Evolutionary conservation across 2,797 vertebrate species (phyloP).

Genomic region (Gambelia wislizenii): DNA sequence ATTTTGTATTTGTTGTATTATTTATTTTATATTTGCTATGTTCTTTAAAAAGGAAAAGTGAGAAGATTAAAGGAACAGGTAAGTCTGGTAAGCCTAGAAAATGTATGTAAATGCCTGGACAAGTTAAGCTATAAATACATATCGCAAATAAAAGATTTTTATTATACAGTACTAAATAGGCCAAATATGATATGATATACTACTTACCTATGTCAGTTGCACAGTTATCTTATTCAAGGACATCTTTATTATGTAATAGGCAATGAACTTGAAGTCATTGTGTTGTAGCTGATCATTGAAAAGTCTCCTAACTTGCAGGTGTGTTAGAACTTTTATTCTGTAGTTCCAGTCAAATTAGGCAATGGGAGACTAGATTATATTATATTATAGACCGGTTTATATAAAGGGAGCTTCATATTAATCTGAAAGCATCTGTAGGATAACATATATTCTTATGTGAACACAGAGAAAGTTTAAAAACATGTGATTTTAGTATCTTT

Average conservation of each 20-base stretch:
- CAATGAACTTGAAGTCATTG: background rate
- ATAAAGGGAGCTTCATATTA: background rate
- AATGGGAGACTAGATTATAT: background rate
- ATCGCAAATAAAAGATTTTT: background rate
- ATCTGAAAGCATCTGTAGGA: too few relatives aligned
- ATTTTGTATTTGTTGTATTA: background rate
- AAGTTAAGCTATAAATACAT: too few relatives aligned
- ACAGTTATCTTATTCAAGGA: background rate
- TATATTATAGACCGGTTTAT: background rate
- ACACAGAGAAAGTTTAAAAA: background rate
- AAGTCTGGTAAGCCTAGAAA: slow-evolving; percentile 17
- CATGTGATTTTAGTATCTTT: background rate
- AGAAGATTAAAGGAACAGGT: background rate
- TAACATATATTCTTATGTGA: background rate
- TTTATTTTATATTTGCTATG: background rate
- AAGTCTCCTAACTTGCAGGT: background rate
- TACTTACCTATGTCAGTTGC: background rate
- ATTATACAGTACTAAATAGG: background rate
- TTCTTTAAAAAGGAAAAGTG: background rate
- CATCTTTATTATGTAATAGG: background rate
- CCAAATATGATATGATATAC: background rate
- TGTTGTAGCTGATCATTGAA: background rate
- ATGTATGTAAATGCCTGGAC: slow-evolving; percentile 27
- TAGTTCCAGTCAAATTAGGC: background rate
- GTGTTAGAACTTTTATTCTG: background rate